A percentile compares a stretch with the other conserved stretches of the same genome.
Evolutionary conservation across 1,140 invertebrate species (phyloP).

Genomic region (Lepidotrigona ventralis): DNA sequence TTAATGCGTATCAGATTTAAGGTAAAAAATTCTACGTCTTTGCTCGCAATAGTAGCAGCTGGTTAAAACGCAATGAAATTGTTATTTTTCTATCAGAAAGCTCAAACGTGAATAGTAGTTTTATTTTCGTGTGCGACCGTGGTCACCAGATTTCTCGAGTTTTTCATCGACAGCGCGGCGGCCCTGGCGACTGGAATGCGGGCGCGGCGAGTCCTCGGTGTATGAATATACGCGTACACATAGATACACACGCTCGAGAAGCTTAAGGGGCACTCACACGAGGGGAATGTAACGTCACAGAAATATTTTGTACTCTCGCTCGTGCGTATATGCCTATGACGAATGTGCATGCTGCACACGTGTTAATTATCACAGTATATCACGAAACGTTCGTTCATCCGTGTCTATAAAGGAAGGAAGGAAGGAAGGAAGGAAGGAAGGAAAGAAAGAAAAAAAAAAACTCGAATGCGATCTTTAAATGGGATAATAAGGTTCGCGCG

Average conservation of each 20-base stretch:
- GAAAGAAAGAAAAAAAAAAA: background rate
- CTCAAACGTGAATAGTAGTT: slow-evolving; percentile 21
- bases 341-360: background rate
- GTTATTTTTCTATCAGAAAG: background rate
- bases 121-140: slow-evolving; percentile 61
- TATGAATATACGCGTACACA: slow-evolving; percentile 54
- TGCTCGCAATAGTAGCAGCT: no score
- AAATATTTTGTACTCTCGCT: slow-evolving; percentile 22
- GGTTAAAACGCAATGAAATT: background rate
- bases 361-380: background rate
- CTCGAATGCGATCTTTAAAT: slow-evolving; percentile 5
- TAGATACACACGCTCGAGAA: slow-evolving; percentile 43
- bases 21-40: background rate
- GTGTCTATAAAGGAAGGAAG: background rate
- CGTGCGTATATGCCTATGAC: background rate
- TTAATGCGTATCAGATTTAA: background rate
- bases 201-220: slow-evolving; percentile 77
- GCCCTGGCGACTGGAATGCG: slow-evolving; percentile 79
- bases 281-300: slow-evolving; percentile 32
- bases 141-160: slow-evolving; percentile 71
- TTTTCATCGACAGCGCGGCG: slow-evolving; percentile 73
- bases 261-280: slow-evolving; percentile 58
- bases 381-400: background rate
- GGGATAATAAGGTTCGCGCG: background rate
- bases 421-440: background rate